Evolutionary conservation across 2,113 vertebrate species (phyloP).

Genomic region (Neopipo cinnamomea): DNA sequence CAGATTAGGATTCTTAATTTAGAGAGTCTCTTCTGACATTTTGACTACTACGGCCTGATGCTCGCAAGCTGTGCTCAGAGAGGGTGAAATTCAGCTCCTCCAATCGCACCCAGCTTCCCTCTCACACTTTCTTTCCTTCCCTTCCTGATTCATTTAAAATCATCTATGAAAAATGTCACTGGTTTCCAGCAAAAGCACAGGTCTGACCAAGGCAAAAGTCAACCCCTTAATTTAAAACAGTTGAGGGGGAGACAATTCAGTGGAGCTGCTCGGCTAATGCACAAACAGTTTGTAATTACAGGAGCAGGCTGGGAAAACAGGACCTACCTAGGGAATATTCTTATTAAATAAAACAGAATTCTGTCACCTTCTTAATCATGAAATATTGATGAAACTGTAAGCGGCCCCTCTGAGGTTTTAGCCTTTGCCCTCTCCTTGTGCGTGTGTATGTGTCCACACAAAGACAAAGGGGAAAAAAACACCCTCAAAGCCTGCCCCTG

Average conservation of each 20-base stretch:
- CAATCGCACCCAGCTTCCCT: neutral
- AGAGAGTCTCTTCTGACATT: constrained; percentile 19
- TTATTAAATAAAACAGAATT: constrained; percentile 71
- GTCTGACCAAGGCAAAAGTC: constrained; percentile 36
- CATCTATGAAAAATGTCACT: constrained; percentile 9
- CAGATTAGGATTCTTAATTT: neutral
- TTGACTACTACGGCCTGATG: neutral
- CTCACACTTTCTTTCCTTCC: neutral
- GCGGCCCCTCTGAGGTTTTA: constrained; percentile 55
- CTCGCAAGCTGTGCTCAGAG: neutral
- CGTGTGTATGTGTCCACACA: neutral
- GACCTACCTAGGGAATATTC: constrained; percentile 49
- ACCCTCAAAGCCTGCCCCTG: neutral
- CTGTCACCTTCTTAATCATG: constrained; percentile 71
- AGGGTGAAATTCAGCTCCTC: constrained; percentile 19
- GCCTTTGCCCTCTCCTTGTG: constrained; percentile 59
- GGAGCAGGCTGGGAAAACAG: constrained; percentile 38
- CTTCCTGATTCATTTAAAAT: neutral
- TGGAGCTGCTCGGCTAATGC: constrained; percentile 25
- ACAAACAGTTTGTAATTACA: constrained; percentile 54
- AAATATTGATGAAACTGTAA: constrained; percentile 74
- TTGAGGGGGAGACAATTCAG: neutral
- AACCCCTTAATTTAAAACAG: constrained; percentile 52
- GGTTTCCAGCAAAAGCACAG: neutral
- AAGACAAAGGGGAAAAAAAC: neutral